Base-by-base conservation (phyloP, 2,113 vertebrate genomes). In the Pardalotus punctatus region DNA sequence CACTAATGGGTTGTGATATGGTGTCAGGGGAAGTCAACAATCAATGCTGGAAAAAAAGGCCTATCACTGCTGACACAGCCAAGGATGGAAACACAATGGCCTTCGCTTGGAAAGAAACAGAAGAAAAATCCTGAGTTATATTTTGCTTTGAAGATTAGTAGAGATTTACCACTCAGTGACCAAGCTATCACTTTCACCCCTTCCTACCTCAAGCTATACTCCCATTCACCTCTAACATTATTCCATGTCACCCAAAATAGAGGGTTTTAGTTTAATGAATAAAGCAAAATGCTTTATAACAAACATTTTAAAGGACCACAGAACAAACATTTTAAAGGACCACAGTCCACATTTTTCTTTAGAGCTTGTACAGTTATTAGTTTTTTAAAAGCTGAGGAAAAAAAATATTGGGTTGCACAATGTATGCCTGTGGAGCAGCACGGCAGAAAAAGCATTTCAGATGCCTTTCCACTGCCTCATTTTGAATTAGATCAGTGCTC, bases 21-120 rank as follows among this genome's bases (percentile, higher is more conserved):
- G 97, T 98, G 98, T 98, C 98, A 97, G 89, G 96, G 97, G 96
- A 98, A 98, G 98, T 98, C 97, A 98, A 96, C 98, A 98, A 98
- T 98, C 98, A 98, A 97, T 97, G 97, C 21, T 96, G 77, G 77
- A 88, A 84, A 90, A 93, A 95, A 95, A 74, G 93, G 83, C 94
- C 94, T 92, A 93, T 98, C 98, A 79, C 89, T 76, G 96, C 97
- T 97, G 96, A 97, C 97, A 98, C 70, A 96, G 95, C 91, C 96
- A 93, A 95, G 94, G 96, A 97, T 70, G 81, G 97, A 97, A 98
- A 97, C 77, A 97, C 97, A 97, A 92, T 92, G 94, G 96, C 77
- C 90, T 97, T 79, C 45, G 3, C 97, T 86, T 86, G 71, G 88
- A 96, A 79, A 97, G 96, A 98, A 98, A 98, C 58, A 97, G 96